phyloP scores from a whole-genome alignment of 2,888 invertebrate species.

The Heliconius charithonia region DNA sequence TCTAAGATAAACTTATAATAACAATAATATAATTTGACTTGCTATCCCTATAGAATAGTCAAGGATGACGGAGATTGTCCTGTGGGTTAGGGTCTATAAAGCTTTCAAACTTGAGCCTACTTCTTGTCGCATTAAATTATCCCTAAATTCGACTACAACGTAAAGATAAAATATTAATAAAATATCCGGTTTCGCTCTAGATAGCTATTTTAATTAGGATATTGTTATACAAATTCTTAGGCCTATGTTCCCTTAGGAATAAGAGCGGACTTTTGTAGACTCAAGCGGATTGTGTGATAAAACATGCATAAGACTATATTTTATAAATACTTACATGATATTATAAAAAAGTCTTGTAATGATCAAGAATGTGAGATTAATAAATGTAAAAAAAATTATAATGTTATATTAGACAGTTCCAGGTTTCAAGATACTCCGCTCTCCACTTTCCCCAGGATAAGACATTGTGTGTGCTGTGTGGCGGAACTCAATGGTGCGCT shows the following conservation, averaged over 20 bases:
- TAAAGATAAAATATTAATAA: neutral
- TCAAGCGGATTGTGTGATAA: neutral
- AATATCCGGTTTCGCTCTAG: neutral
- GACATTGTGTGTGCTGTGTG: too few relatives aligned
- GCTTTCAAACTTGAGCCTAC: neutral
- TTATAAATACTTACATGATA: neutral
- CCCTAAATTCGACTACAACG: neutral
- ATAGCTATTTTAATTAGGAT: neutral
- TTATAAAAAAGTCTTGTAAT: too few relatives aligned
- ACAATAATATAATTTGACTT: neutral
- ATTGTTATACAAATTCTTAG: neutral
- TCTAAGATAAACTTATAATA: neutral
- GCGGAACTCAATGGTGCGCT: too few relatives aligned
- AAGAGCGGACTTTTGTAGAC: neutral
- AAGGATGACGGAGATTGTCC: neutral
- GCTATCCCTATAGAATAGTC: neutral
- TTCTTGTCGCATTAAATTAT: conserved; percentile 3
- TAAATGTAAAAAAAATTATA: too few relatives aligned
- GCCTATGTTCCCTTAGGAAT: neutral
- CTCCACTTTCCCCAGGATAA: too few relatives aligned
- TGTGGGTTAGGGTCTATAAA: too few relatives aligned
- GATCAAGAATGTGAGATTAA: too few relatives aligned
- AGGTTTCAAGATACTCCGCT: too few relatives aligned
- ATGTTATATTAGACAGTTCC: too few relatives aligned
- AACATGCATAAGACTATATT: neutral